A percentile compares a stretch with the other conserved stretches of the same genome.
These are phyloP conservation scores for Dynastes hyllus DNA, from an alignment of 2,888 invertebrate species.

Conservation along the genomic window DNA sequence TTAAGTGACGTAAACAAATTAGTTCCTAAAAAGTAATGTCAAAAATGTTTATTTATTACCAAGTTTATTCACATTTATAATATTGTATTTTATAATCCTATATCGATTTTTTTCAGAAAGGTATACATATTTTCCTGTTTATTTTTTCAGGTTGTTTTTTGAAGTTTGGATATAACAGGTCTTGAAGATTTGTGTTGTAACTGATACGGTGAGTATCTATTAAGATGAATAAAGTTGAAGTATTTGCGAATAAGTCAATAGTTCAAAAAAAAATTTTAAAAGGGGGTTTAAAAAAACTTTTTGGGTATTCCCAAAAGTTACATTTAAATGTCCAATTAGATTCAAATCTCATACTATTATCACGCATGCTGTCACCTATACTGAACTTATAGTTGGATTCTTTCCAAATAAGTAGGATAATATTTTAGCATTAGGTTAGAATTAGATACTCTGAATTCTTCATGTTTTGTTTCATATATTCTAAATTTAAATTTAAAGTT, in stretches of 20 bases:
- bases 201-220: constrained; percentile 63
- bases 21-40: constrained; percentile 52
- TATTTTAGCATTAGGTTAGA: constrained; percentile 43
- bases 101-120: constrained; percentile 10
- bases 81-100: constrained; percentile 8
- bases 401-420: constrained; percentile 46
- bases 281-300: too few species aligned
- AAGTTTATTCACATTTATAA: constrained; percentile 8
- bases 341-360: constrained; percentile 46
- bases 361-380: constrained; percentile 53
- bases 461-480: constrained; percentile 17
- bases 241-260: constrained; percentile 42
- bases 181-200: constrained; percentile 63
- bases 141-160: constrained; percentile 51
- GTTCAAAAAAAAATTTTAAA: too few species aligned
- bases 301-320: constrained; percentile 59
- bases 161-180: constrained; percentile 56
- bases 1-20: constrained; percentile 66
- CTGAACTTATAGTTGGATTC: constrained; percentile 53
- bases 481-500: background rate
- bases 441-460: constrained; percentile 27
- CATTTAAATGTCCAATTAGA: constrained; percentile 52
- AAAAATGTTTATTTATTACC: constrained; percentile 26
- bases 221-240: constrained; percentile 29
- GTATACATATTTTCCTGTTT: constrained; percentile 5